Evolutionary conservation across 1,140 invertebrate genomes (phyloP).

Genomic region (Augochlora pura): DNA sequence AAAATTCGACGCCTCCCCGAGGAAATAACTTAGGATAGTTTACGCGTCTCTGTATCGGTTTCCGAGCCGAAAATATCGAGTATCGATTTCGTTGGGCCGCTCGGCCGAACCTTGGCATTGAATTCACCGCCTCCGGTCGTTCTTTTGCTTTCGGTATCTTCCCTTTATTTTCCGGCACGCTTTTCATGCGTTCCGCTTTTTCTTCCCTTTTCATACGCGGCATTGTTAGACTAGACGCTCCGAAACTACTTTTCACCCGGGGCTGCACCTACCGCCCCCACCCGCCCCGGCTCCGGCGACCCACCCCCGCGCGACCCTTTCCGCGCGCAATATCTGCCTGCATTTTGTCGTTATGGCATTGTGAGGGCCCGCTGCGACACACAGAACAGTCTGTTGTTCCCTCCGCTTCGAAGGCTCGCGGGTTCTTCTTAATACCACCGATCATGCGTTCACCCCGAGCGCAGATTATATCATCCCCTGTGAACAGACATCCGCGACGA

Average conservation of each 20-base stretch:
- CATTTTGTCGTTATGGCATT: slow-evolving; percentile 37
- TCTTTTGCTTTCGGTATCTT: slow-evolving; percentile 47
- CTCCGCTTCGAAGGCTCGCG: not conserved
- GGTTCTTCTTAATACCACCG: slow-evolving; percentile 1
- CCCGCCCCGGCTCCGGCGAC: not conserved
- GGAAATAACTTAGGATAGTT: not conserved
- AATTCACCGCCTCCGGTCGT: slow-evolving; percentile 19
- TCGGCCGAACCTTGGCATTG: slow-evolving; percentile 56
- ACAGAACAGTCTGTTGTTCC: not conserved
- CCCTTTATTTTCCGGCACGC: slow-evolving; percentile 48
- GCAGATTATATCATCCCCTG: not conserved
- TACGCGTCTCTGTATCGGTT: not conserved
- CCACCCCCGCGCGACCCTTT: not conserved
- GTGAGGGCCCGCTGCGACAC: slow-evolving; percentile 4
- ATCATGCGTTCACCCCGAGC: not conserved
- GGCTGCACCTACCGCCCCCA: slow-evolving; percentile 8
- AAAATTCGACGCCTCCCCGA: not conserved
- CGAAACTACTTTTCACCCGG: slow-evolving; percentile 64
- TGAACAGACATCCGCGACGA: not conserved
- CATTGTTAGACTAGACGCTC: slow-evolving; percentile 62
- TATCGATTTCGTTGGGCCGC: slow-evolving; percentile 40
- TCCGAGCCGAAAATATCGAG: slow-evolving; percentile 31
- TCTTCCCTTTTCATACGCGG: slow-evolving; percentile 42
- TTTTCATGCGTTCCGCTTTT: slow-evolving; percentile 33
- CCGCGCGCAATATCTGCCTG: slow-evolving; percentile 29